These are phyloP conservation scores for Brachylomia viminalis DNA, from an alignment of 2,888 invertebrate species.

Conservation along the genomic window DNA sequence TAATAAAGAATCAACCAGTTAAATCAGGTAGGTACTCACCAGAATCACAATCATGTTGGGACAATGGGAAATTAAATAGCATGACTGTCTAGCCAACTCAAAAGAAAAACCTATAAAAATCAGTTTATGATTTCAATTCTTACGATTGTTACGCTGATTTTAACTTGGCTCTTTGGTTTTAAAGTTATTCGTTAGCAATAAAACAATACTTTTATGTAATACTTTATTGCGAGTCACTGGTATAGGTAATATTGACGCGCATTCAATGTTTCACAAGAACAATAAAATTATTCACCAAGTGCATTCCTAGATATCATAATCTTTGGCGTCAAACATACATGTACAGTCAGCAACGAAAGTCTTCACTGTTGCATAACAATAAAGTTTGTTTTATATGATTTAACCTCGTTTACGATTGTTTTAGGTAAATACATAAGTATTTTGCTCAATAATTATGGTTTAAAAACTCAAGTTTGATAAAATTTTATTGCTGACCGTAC, in stretches of 20 bases:
- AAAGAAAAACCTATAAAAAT: slow-evolving; percentile 51
- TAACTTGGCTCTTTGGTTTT: slow-evolving; percentile 51
- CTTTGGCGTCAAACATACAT: slow-evolving; percentile 8
- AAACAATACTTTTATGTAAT: slow-evolving; percentile 42
- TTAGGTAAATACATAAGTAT: not conserved
- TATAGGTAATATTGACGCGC: not conserved
- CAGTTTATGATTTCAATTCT: slow-evolving; percentile 43
- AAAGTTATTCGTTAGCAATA: slow-evolving; percentile 57
- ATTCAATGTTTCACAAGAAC: not conserved
- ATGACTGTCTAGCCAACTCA: slow-evolving; percentile 31
- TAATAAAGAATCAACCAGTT: not conserved
- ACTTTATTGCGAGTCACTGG: slow-evolving; percentile 46
- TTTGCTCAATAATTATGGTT: not conserved
- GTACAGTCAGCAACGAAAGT: not conserved
- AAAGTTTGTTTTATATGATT: not conserved
- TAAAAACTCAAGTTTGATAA: not conserved
- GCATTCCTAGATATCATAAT: not conserved
- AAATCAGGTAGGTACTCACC: slow-evolving; percentile 67
- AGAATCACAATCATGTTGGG: slow-evolving; percentile 70
- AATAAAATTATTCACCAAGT: not conserved
- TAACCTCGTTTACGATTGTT: not conserved
- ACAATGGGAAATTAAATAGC: slow-evolving; percentile 34
- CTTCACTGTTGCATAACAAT: not conserved
- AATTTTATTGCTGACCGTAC: not conserved
- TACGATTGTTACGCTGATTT: slow-evolving; percentile 67